Percentiles rank a stretch among this genome's conserved stretches.
These are phyloP conservation scores for Mayetiola destructor DNA, from an alignment of 2,888 invertebrate genomes.

Conservation along the genomic window DNA sequence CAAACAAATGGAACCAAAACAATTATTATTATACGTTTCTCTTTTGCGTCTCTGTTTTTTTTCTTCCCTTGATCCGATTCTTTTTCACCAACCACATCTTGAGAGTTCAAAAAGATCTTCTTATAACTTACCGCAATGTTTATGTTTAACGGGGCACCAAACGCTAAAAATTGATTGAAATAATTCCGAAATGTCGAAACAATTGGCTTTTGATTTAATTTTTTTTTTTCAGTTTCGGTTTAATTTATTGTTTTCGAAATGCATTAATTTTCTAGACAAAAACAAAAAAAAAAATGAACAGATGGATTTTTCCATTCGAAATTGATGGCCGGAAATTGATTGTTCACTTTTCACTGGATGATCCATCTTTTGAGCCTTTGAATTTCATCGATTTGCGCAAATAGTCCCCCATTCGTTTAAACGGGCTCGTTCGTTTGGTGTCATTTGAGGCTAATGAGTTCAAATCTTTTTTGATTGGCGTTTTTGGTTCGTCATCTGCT, in stretches of 20 bases:
- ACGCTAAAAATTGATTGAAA: background rate
- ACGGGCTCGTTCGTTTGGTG: background rate
- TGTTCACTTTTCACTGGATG: background rate
- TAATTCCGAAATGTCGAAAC: background rate
- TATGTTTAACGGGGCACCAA: too few relatives aligned
- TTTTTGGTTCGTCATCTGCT: background rate
- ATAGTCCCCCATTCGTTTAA: background rate
- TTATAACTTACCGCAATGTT: too few relatives aligned
- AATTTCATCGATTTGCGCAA: background rate
- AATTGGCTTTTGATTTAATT: background rate
- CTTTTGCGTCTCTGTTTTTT: too few relatives aligned
- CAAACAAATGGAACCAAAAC: too few relatives aligned
- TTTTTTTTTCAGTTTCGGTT: background rate
- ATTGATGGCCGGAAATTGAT: background rate
- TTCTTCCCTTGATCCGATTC: too few relatives aligned
- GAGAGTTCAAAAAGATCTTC: too few relatives aligned
- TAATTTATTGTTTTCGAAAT: background rate
- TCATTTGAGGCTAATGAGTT: too few relatives aligned
- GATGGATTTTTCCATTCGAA: background rate
- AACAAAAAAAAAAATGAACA: background rate
- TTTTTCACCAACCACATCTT: too few relatives aligned
- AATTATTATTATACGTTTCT: too few relatives aligned
- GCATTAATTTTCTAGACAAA: background rate
- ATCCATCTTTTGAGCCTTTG: background rate
- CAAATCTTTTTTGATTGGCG: background rate